Base-by-base conservation (phyloP, 2,888 invertebrate species). In the Zaprionus bogoriensis region DNA sequence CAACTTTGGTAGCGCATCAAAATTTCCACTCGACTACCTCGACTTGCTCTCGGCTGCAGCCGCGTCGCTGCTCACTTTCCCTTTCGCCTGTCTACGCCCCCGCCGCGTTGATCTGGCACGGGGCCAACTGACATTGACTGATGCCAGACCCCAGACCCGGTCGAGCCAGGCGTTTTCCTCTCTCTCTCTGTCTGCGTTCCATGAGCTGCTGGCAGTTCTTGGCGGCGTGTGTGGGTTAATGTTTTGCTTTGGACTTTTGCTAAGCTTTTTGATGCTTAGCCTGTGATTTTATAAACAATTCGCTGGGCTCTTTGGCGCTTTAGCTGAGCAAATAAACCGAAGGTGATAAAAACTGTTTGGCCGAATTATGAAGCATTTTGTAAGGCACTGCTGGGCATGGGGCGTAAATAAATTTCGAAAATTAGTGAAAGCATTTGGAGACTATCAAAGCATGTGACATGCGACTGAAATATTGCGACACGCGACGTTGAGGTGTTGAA, bases 61-160 rank as follows among this genome's bases (percentile, higher is more conserved):
- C 53, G 52, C 51, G 50, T 50, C 64, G 55, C 22, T 30, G 60
- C 44, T 67, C 60, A 68, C 81, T 71, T 67, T 70, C 74, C 80
- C 80, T 82, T 79, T 74, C 71, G 41, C 41, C 63, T 72, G 67
- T 67, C 51, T 53, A 58, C 73, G 60, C 76, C 83, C 57, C 66
- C 67, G 59, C 51, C n/a, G 14, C 9, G n/a, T n/a, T 51, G 61
- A 60, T 53, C 78, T 87, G 87, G 88, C 88, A 83, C 60, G 70
- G 47, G 39, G 74, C 87, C 87, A 87, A 78, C 78, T 87, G 88
- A 87, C 87, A 87, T 87, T 87, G 87, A 87, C 88, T 87, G 87
- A 87, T 88, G 87, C 87, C 82, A 77, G 80, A 74, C 55, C 41
- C 60, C 47, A 58, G n/a, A n/a, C n/a, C n/a, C n/a, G n/a, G 53